Percentiles rank a stretch among this genome's conserved stretches.
phyloP scores from a whole-genome alignment of 2,888 invertebrate species.

The Callyntrura guangdongensis region DNA sequence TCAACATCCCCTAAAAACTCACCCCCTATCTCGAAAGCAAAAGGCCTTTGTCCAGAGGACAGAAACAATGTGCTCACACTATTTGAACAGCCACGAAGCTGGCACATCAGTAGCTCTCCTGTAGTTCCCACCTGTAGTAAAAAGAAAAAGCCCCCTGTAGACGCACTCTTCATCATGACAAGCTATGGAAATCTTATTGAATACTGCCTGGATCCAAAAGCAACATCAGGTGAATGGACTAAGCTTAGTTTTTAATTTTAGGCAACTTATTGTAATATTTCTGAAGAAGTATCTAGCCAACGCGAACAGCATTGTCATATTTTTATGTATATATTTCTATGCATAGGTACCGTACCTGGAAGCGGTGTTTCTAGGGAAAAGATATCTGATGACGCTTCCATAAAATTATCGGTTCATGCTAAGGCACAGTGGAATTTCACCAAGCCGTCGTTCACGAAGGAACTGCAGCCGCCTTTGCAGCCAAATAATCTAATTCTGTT shows the following conservation, averaged over 20 bases:
- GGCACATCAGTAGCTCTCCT: constrained; percentile 88
- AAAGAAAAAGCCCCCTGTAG: constrained; percentile 88
- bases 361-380: constrained; percentile 90
- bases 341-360: constrained; percentile 69
- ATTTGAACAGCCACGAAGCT: constrained; percentile 92
- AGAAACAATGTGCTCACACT: constrained; percentile 92
- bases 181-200: constrained; percentile 95
- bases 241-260: too few relatives aligned
- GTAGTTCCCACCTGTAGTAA: constrained; percentile 85
- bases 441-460: constrained; percentile 86
- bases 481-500: constrained; percentile 90
- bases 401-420: constrained; percentile 94
- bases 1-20: constrained; percentile 82
- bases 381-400: constrained; percentile 93
- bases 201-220: constrained; percentile 94
- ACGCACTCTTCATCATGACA: constrained; percentile 96
- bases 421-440: constrained; percentile 96
- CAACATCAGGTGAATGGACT: constrained; percentile 87
- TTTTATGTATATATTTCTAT: too few relatives aligned
- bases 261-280: too few relatives aligned
- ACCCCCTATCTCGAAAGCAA: constrained; percentile 83
- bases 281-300: too few relatives aligned
- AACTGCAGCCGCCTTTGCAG: constrained; percentile 92
- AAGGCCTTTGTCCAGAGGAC: constrained; percentile 87
- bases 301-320: too few relatives aligned